phyloP scores from a whole-genome alignment of 2,888 invertebrate genomes.

The Torymus tubicola region DNA sequence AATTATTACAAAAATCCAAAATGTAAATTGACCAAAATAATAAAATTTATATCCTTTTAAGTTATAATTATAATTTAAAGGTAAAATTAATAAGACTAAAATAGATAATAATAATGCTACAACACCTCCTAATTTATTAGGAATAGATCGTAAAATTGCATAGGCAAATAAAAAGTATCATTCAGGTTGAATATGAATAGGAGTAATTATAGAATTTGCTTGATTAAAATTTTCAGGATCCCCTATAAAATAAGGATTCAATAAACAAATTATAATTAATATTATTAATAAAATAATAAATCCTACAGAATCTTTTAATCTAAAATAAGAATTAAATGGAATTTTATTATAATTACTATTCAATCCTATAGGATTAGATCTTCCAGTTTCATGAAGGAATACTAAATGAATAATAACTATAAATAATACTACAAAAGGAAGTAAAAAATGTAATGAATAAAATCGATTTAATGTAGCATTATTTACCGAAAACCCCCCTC shows the following conservation, averaged over 20 bases:
- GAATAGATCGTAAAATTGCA: constrained; percentile 87
- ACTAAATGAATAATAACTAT: constrained; percentile 82
- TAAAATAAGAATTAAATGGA: constrained; percentile 83
- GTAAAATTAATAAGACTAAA: constrained; percentile 82
- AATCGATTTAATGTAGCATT: constrained; percentile 87
- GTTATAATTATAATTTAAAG: constrained; percentile 78
- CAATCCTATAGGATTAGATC: constrained; percentile 82
- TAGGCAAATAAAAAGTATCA: constrained; percentile 91
- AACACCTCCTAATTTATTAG: constrained; percentile 88
- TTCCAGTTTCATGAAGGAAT: constrained; percentile 83
- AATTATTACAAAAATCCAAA: constrained; percentile 79
- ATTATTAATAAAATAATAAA: constrained; percentile 79
- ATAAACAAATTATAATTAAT: constrained; percentile 77
- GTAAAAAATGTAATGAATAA: constrained; percentile 85
- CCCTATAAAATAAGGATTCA: constrained; percentile 80
- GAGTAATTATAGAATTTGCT: constrained; percentile 84
- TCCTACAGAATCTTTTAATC: constrained; percentile 82
- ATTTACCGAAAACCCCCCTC: constrained; percentile 86
- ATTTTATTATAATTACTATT: constrained; percentile 84
- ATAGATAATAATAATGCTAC: constrained; percentile 83
- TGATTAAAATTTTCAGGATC: constrained; percentile 87
- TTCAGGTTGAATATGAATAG: constrained; percentile 88
- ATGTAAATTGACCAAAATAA: constrained; percentile 80
- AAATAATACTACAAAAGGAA: constrained; percentile 85
- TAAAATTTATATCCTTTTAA: constrained; percentile 76